phyloP scores from a whole-genome alignment of 2,888 invertebrate genomes.

The Torymus texanus region DNA sequence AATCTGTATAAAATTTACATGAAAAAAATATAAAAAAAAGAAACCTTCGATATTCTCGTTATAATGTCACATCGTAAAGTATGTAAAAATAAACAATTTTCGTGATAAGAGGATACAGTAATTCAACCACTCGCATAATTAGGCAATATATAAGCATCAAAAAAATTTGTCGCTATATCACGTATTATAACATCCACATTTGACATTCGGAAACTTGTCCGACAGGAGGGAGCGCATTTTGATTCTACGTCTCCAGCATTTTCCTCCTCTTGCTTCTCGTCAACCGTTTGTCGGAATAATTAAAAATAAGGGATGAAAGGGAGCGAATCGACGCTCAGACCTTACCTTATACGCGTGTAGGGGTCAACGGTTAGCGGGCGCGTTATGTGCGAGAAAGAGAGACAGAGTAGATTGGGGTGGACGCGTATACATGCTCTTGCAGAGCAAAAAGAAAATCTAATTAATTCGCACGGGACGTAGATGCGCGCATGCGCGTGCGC shows the following conservation, averaged over 20 bases:
- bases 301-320: slow-evolving; percentile 65
- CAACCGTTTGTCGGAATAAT: slow-evolving; percentile 62
- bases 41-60: no score
- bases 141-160: no score
- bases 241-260: neutral
- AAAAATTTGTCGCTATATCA: no score
- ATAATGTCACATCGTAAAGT: no score
- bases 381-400: neutral
- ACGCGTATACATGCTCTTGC: neutral
- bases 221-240: neutral
- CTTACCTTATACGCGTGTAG: neutral
- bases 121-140: no score
- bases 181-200: no score
- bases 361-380: slow-evolving; percentile 50
- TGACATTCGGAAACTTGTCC: no score
- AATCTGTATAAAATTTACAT: no score
- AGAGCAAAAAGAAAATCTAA: slow-evolving; percentile 57
- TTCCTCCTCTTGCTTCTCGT: neutral
- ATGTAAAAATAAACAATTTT: no score
- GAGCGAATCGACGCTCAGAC: slow-evolving; percentile 59
- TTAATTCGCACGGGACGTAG: slow-evolving; percentile 52
- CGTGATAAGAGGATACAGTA: no score
- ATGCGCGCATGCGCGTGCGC: no score
- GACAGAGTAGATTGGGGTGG: slow-evolving; percentile 25
- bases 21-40: no score